phyloP scores from a whole-genome alignment of 2,113 vertebrate species.

The Theristicus caerulescens region DNA sequence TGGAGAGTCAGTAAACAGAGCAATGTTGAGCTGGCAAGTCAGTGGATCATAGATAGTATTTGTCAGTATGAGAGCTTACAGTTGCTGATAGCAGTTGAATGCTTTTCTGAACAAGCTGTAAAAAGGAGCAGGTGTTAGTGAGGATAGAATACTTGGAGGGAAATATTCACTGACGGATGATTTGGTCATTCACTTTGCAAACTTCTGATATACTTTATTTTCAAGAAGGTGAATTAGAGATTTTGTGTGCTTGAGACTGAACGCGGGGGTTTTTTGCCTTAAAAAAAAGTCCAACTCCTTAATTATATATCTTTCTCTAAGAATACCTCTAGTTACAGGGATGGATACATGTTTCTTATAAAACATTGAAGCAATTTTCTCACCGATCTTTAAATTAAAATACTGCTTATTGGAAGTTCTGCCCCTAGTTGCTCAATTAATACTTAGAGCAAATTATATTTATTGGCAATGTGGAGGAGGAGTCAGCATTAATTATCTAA shows the following conservation, averaged over 20 bases:
- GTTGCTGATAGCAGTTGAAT: background rate
- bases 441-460: background rate
- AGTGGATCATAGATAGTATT: constrained; percentile 35
- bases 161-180: background rate
- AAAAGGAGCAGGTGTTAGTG: background rate
- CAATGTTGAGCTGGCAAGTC: constrained; percentile 24
- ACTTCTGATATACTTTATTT: background rate
- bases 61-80: constrained; percentile 39
- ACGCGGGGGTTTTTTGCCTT: rapidly evolving
- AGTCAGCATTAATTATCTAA: background rate
- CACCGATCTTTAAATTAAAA: background rate
- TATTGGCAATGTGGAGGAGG: background rate
- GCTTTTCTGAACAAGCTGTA: constrained; percentile 5
- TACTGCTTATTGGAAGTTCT: background rate
- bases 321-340: background rate
- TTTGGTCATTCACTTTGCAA: background rate
- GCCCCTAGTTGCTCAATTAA: background rate
- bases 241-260: background rate
- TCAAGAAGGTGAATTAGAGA: background rate
- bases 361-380: background rate
- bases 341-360: background rate
- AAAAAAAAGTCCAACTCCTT: background rate
- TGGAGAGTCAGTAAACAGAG: constrained; percentile 29
- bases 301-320: background rate
- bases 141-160: background rate